Evolutionary conservation across 2,113 vertebrate species (phyloP), one percentile per base, ranked within the genome.

Genomic region (Actenoides hombroni): DNA sequence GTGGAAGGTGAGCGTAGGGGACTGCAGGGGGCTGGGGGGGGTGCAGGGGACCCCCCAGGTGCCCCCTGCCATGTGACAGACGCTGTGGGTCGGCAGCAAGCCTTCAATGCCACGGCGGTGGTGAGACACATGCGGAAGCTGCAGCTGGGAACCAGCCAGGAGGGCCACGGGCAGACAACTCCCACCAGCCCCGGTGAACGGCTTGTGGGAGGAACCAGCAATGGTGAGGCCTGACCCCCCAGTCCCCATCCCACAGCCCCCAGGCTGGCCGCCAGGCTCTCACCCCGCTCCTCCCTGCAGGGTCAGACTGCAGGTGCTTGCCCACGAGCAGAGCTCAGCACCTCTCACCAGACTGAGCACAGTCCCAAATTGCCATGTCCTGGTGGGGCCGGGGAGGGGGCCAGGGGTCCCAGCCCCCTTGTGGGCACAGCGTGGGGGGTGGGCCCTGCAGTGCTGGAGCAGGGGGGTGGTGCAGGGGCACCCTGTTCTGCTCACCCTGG

Each of bases 61-160:
- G 44, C 46, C 26, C 71, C 1, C 1, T 37, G 23, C 51, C 19
- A 29, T 44, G 40, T 94, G 73, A 95, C 1, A 0, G 40, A 93
- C 1, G 31, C 21, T 54, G 15, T 92, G 64, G 51, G 90, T 56
- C 14, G 83, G 77, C 98, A 99, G 99, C 99, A 99, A 99, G 99
- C 99, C 6, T 99, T 99, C 97, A 99, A 99, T 0, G 99, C 99
- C 96, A 99, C 99, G 2, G 99, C 99, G 1, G 99, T 99, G 95
- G 98, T 99, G 61, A 98, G 99, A 68, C 99, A 99, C 97, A 99
- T 99, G 99, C 97, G 99, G 92, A 98, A 98, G 92, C 98, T 99
- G 75, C 99, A 99, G 97, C 98, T 99, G 77, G 98, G 99, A 82
- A 99, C 98, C 86, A 99, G 99, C 91, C 98, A 98, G 83, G 99